Percentiles rank a stretch among this genome's conserved stretches.
These are phyloP conservation scores for Zootoca vivipara DNA, from an alignment of 2,113 vertebrate genomes.

Conservation along the genomic window DNA sequence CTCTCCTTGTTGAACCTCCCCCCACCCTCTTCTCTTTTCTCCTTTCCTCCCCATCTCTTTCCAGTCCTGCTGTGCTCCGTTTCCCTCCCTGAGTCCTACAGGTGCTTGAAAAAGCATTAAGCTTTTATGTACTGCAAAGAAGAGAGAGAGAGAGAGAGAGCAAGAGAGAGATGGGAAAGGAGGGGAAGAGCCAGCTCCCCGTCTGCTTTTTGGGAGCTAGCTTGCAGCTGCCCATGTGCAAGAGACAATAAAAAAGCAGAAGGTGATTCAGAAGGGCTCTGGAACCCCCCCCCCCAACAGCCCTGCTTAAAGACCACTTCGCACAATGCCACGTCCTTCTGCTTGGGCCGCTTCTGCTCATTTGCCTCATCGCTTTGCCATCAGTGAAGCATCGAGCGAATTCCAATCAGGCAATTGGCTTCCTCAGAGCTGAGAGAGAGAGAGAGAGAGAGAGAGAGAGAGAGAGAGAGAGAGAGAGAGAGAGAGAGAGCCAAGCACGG, in stretches of 20 bases:
- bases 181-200: neutral
- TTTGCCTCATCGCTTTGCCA: neutral
- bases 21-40: neutral
- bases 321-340: fast-evolving
- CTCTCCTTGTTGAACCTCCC: neutral
- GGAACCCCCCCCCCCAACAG: neutral
- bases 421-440: neutral
- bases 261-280: neutral
- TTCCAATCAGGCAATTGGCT: conserved; percentile 55
- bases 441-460: neutral
- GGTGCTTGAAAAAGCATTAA: neutral
- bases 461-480: neutral
- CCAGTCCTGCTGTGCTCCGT: no score
- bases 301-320: neutral
- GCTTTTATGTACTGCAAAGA: neutral
- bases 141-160: no score
- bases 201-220: neutral
- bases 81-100: neutral
- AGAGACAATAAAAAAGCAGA: neutral
- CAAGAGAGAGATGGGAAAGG: neutral
- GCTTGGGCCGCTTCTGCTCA: neutral
- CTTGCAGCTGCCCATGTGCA: neutral
- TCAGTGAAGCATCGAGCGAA: neutral
- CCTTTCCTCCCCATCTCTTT: no score
- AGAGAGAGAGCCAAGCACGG: conserved; percentile 32